phyloP scores from a whole-genome alignment of 2,113 vertebrate species.

The Hippocampus guttulatus region DNA sequence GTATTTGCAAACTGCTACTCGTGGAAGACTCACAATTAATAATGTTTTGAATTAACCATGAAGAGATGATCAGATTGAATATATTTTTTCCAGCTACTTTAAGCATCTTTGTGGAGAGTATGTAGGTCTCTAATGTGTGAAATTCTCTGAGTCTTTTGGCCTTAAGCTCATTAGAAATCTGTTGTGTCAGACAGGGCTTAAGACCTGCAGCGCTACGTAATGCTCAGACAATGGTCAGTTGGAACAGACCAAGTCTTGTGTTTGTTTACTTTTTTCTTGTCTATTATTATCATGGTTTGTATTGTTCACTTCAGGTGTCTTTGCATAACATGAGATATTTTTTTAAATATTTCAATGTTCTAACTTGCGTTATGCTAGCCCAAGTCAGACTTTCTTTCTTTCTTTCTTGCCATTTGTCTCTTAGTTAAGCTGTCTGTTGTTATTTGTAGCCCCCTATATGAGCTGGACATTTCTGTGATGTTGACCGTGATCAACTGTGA shows the following conservation, averaged over 20 bases:
- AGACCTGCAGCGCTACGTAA: slow-evolving; percentile 46
- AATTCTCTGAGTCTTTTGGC: slow-evolving; percentile 67
- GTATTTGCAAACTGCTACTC: slow-evolving; percentile 10
- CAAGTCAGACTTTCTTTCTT: not conserved
- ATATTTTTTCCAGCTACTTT: slow-evolving; percentile 59
- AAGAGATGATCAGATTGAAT: slow-evolving; percentile 53
- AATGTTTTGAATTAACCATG: slow-evolving; percentile 35
- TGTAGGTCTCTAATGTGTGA: slow-evolving; percentile 62
- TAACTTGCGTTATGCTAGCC: not conserved
- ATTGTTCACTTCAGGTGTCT: not conserved
- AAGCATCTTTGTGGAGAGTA: slow-evolving; percentile 61
- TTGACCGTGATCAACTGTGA: slow-evolving; percentile 58
- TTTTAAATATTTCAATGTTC: not conserved
- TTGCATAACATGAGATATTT: no score
- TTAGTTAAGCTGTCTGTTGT: slow-evolving; percentile 14
- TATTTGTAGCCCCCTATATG: slow-evolving; percentile 29
- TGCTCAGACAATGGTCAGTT: slow-evolving; percentile 43
- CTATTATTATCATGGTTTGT: not conserved
- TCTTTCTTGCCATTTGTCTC: slow-evolving; percentile 18
- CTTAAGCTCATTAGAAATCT: slow-evolving; percentile 73
- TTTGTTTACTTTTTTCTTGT: slow-evolving; percentile 19
- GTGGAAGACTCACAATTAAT: slow-evolving; percentile 16
- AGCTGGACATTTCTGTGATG: slow-evolving; percentile 30
- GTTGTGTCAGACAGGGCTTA: slow-evolving; percentile 72
- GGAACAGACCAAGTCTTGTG: slow-evolving; percentile 10